Conservation (phyloP, 2,797 vertebrate species). For the Pogoniulus pusillus region DNA sequence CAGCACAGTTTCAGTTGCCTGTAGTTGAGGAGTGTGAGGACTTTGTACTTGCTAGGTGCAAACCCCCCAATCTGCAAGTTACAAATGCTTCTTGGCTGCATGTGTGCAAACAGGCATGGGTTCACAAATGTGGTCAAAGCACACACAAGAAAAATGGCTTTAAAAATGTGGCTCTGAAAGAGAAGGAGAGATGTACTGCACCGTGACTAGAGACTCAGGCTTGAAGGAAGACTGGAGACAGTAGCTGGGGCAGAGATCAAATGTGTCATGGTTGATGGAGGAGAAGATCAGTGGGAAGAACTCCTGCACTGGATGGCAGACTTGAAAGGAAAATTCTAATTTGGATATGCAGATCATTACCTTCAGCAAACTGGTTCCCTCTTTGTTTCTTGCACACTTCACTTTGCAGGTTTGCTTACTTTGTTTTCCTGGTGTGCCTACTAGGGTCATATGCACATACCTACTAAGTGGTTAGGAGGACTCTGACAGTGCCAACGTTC, state of each 20-base stretch:
- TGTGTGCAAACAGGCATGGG: neutral
- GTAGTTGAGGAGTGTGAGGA: neutral
- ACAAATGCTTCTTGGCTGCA: rapidly evolving
- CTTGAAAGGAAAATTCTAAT: neutral
- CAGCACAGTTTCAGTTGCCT: neutral
- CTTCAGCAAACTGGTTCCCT: neutral
- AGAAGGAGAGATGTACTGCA: neutral
- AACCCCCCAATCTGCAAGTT: neutral
- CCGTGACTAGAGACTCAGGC: neutral
- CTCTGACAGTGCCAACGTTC: neutral
- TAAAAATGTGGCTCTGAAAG: neutral
- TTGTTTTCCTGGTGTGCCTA: neutral
- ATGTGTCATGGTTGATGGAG: neutral
- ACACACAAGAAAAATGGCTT: neutral
- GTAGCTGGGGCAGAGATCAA: neutral
- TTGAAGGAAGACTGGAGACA: neutral
- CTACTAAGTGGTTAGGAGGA: neutral
- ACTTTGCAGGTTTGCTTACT: neutral
- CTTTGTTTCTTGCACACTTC: neutral
- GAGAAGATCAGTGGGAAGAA: neutral
- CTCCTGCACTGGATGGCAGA: neutral
- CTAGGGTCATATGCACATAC: neutral
- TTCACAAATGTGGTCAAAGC: neutral
- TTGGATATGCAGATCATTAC: neutral
- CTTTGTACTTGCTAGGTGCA: neutral